Evolutionary conservation across 1,140 invertebrate species (phyloP), one percentile per base, ranked within the genome.

Genomic region (Eurosta solidaginis): DNA sequence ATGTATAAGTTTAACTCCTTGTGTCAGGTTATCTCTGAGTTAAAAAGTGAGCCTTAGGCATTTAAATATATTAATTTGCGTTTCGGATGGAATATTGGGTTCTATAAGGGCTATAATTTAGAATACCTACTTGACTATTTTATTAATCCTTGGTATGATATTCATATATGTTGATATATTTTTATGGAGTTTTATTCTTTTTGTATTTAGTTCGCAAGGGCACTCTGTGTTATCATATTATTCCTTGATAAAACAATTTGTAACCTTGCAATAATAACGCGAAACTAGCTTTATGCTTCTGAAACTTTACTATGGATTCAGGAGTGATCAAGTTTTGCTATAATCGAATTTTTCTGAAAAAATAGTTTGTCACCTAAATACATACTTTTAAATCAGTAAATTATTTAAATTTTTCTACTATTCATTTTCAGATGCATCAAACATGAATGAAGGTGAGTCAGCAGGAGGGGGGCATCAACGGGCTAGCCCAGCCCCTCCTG

Each of bases 401-500:
- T 45, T 3, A 74, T 27, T 40, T 27, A 63, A 42, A n/a, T 22
- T 27, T 74, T 75, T 75, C 7, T 54, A 27, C n/a, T 59, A 77
- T 42, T 78, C 79, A 47, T n/a, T 76, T 77, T 20, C 78, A 88
- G 86, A 88, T 88, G 86, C 86, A 82, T 86, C 85, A 86, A 88
- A 87, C 85, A 88, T 88, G 86, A 88, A 87, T 87, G 86, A 88
- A 87, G 86, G 85, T 85, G 85, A 86, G 86, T 88, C 86, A 87
- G 86, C 86, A 88, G 86, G 86, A 88, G 86, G 85, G 86, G 86
- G 86, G 85, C 86, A 87, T 83, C 85, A 86, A 87, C 86, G 86
- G 86, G 82, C 83, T 81, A 82, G 81, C 85, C 85, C 86, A 82
- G 86, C 84, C 86, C 85, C 86, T 88, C 86, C 86, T 88, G 86